phyloP scores from a whole-genome alignment of 2,888 invertebrate genomes.

The Mesorhabditis sp. region DNA sequence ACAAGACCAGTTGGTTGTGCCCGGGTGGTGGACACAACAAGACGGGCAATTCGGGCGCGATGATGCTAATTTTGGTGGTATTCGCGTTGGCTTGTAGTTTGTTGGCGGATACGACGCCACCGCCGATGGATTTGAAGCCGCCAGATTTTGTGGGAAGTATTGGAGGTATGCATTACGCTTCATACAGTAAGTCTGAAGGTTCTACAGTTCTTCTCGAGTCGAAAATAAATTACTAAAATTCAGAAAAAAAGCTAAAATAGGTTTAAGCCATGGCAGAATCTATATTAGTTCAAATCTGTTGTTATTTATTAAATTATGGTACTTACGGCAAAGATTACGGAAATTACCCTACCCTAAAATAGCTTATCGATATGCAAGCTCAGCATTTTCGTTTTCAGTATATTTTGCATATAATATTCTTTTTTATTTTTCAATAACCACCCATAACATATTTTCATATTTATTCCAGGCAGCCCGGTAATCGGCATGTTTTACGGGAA shows the following conservation, averaged over 20 bases:
- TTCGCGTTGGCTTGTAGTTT: neutral
- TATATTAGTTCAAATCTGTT: too few species aligned
- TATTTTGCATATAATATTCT: too few species aligned
- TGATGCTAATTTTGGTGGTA: neutral
- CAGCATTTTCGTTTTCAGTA: too few species aligned
- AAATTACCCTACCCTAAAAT: too few species aligned
- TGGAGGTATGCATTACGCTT: neutral
- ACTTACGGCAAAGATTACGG: too few species aligned
- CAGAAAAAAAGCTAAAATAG: neutral
- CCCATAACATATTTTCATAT: neutral
- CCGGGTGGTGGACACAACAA: too few species aligned
- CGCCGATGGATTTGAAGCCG: neutral
- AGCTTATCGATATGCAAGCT: too few species aligned
- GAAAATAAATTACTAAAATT: neutral
- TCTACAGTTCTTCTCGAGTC: neutral
- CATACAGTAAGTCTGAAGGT: neutral
- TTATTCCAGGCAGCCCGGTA: neutral
- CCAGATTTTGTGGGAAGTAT: conserved; percentile 4
- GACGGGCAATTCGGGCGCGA: too few species aligned
- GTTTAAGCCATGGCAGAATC: neutral
- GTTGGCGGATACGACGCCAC: neutral
- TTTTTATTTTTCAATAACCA: neutral
- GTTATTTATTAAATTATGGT: neutral
- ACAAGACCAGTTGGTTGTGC: too few species aligned
- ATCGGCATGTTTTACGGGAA: conserved; percentile 1